Percentiles rank a stretch among this genome's conserved stretches.
Conservation (phyloP, 2,797 vertebrate genomes). For the Cephalopachus bancanus region DNA sequence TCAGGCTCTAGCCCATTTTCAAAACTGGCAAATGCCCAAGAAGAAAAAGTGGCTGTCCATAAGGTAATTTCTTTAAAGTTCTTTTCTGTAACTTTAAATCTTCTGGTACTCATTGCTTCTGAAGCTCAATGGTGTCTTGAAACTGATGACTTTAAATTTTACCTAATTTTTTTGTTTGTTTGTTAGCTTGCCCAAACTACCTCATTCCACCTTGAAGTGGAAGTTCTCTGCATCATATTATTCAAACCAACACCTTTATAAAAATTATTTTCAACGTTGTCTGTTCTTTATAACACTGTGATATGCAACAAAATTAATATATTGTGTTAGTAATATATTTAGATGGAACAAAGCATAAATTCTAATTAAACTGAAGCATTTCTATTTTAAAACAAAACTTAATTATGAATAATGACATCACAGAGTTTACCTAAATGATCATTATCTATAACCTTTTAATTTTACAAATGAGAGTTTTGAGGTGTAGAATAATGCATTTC, state of each 20-base stretch:
- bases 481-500: neutral
- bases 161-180: neutral
- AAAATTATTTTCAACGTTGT: neutral
- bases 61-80: neutral
- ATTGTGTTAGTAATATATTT: neutral
- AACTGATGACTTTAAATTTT: neutral
- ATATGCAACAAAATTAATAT: neutral
- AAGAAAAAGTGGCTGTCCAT: neutral
- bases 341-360: neutral
- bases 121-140: neutral
- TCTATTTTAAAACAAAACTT: constrained; percentile 19
- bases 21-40: neutral
- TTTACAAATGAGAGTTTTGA: constrained; percentile 26
- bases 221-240: neutral
- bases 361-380: neutral
- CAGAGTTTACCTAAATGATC: neutral
- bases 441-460: neutral
- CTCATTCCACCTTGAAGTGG: neutral
- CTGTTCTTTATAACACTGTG: neutral
- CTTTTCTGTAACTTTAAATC: neutral
- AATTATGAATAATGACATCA: neutral
- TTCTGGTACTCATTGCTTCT: neutral
- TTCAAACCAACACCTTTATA: neutral
- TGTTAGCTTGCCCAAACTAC: neutral
- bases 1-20: neutral